These are phyloP conservation scores for Xestia xanthographa DNA, from an alignment of 2,888 invertebrate species.

Conservation along the genomic window DNA sequence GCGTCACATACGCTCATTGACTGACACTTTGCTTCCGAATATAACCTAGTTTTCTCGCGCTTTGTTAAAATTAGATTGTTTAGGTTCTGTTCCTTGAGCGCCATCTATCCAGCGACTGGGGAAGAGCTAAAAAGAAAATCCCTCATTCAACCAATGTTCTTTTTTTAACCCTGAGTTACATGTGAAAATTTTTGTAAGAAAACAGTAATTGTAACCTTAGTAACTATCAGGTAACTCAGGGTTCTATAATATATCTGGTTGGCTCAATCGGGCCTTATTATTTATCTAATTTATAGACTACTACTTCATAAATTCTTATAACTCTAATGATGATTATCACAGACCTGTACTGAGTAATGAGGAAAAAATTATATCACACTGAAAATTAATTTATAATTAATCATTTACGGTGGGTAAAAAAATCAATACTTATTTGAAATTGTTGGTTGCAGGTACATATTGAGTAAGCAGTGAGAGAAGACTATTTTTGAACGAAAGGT, in stretches of 20 bases:
- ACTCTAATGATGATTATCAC: conserved; percentile 76
- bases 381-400: conserved; percentile 31
- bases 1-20: too few relatives aligned
- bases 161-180: not conserved
- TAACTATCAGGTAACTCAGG: not conserved
- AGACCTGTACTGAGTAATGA: conserved; percentile 85
- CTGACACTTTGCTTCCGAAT: too few relatives aligned
- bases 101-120: too few relatives aligned
- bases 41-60: too few relatives aligned
- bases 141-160: not conserved
- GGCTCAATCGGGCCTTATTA: not conserved
- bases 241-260: not conserved
- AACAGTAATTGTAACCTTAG: not conserved
- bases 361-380: conserved; percentile 69
- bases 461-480: not conserved
- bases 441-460: conserved; percentile 31
- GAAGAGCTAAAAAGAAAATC: too few relatives aligned
- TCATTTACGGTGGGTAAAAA: not conserved
- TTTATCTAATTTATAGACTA: not conserved
- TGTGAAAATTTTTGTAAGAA: not conserved
- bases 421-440: conserved; percentile 4
- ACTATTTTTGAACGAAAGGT: conserved; percentile 19
- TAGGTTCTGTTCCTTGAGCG: too few relatives aligned
- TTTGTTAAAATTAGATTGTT: too few relatives aligned
- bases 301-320: not conserved